A percentile compares a stretch with the other conserved stretches of the same genome.
Conservation (phyloP, 2,113 vertebrate species). For the Triplophysa rosa region DNA sequence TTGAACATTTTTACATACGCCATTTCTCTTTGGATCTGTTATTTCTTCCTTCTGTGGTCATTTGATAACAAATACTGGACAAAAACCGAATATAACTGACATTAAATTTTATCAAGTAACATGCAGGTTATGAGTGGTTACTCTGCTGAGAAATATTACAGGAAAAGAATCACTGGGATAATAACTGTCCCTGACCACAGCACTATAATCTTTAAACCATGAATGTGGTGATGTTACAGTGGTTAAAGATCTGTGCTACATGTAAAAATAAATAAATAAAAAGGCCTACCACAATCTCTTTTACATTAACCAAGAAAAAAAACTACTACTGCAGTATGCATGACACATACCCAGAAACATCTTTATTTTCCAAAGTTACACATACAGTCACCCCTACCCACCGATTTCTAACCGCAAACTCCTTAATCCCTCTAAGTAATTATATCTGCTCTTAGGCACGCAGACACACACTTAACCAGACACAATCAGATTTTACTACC, state of each 20-base stretch:
- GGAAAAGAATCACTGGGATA: neutral
- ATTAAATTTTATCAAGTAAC: neutral
- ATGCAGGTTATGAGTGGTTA: neutral
- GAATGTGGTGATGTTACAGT: neutral
- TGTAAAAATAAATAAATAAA: neutral
- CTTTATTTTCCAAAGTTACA: conserved; percentile 3
- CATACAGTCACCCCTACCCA: conserved; percentile 49
- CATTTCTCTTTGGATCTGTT: neutral
- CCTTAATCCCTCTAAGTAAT: conserved; percentile 76
- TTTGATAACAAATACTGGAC: no score
- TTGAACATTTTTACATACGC: conserved; percentile 1
- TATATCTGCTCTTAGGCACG: conserved; percentile 67
- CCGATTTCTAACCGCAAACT: conserved; percentile 57
- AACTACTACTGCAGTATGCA: no score
- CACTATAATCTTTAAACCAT: neutral
- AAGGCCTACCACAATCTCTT: neutral
- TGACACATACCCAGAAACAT: no score
- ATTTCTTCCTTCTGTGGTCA: no score
- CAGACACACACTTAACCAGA: conserved; percentile 22
- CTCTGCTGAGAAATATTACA: neutral
- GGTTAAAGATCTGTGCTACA: neutral
- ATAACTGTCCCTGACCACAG: conserved; percentile 3
- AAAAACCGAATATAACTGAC: neutral
- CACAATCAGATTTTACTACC: conserved; percentile 71
- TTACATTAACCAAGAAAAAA: neutral